Percentiles rank a stretch among this genome's conserved stretches.
phyloP scores from a whole-genome alignment of 2,113 vertebrate species.

The Muntiacus reevesi region DNA sequence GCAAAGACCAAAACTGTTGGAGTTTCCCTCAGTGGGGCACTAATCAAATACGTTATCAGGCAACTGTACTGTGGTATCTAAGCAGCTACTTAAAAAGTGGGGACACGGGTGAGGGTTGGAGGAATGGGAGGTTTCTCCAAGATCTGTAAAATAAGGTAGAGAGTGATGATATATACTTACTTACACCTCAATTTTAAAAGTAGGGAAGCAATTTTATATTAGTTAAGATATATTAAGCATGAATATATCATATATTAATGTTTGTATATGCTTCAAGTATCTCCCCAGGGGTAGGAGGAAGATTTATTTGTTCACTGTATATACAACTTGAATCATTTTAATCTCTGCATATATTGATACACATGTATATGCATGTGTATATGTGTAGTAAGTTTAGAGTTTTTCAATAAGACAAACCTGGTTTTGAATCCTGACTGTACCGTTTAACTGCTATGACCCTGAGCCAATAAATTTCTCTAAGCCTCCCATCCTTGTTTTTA shows the following conservation, averaged over 20 bases:
- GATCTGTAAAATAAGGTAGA: not conserved
- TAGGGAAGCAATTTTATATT: not conserved
- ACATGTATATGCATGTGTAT: not conserved
- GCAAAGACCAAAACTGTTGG: not conserved
- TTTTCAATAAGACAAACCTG: conserved; percentile 15
- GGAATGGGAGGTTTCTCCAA: not conserved
- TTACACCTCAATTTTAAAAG: not conserved
- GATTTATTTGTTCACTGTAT: not conserved
- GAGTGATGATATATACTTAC: not conserved
- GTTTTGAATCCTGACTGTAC: conserved; percentile 11
- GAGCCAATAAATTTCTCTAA: conserved; percentile 1
- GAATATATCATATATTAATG: not conserved
- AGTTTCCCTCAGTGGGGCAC: not conserved
- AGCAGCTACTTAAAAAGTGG: not conserved
- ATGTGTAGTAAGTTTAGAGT: not conserved
- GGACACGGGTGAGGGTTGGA: not conserved
- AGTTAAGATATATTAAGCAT: not conserved
- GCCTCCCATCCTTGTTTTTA: not conserved
- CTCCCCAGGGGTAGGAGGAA: not conserved
- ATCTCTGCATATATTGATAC: not conserved
- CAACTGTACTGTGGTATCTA: not conserved
- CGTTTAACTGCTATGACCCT: not conserved
- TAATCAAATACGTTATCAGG: not conserved
- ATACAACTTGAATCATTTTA: not conserved
- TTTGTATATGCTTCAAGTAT: not conserved